Evolutionary conservation across 1,140 invertebrate genomes (phyloP), one percentile per base, ranked within the genome.

Genomic region (Neodiprion virginianus): DNA sequence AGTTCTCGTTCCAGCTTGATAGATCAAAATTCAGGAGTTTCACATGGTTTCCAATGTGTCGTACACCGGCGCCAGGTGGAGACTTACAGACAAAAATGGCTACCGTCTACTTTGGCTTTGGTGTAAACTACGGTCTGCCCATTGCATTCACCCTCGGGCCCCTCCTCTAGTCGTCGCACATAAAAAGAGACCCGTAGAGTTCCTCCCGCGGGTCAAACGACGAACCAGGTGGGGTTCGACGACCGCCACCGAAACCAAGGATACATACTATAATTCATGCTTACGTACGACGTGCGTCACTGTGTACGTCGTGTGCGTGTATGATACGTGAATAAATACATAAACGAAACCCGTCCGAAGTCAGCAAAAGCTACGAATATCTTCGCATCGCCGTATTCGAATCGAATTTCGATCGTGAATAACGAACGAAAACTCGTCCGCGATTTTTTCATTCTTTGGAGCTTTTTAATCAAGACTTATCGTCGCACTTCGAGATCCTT

Each of bases 141-240:
- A 40, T 40, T 40, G 28, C 28, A 17, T 61, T 61, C 53, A 17
- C 53, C 53, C 53, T 61, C 53, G 8, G n/a, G n/a, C 53, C 53
- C 53, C 53, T 61, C 53, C 28, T 40, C 28, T 40, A 40, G 28
- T 40, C 28, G 8, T 8, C 53, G 53, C 8, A 61, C 53, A 61
- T 61, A 61, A 61, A 61, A 21, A 21, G 17, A 61, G 53, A 61
- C 53, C n/a, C 53, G 53, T 17, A 61, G 53, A 61, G 53, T 14
- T 14, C n/a, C n/a, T 61, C 7, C 53, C 53, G 28, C 53, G 53
- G 53, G 53, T 61, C 53, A 61, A 61, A 61, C 71, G 8, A 72
- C 28, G 28, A 40, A 40, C 75, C 75, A 79, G 74, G 71, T 75
- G 47, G 75, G 73, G 78, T 79, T 78, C 79, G 65, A 79, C 74